These are phyloP conservation scores for Centrocercus urophasianus DNA, from an alignment of 2,113 vertebrate species.

Conservation along the genomic window DNA sequence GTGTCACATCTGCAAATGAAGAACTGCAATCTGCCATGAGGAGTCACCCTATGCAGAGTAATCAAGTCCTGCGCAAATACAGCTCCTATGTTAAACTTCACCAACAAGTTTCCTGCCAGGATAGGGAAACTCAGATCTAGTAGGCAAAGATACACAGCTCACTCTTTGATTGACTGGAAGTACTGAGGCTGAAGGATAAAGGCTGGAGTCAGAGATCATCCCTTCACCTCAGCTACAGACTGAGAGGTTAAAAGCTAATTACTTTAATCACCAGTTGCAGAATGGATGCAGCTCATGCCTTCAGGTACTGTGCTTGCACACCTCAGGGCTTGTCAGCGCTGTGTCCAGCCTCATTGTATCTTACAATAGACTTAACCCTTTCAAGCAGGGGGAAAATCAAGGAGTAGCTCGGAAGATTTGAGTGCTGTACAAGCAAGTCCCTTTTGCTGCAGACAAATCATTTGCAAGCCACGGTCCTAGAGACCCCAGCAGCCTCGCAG, in stretches of 20 bases:
- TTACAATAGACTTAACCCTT: not conserved
- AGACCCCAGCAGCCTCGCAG: not conserved
- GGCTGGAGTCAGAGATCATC: not conserved
- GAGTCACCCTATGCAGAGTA: not conserved
- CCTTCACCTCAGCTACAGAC: not conserved
- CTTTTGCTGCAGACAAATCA: not conserved
- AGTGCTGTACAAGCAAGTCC: not conserved
- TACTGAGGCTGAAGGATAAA: not conserved
- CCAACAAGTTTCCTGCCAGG: not conserved
- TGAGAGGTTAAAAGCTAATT: not conserved
- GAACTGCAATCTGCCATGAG: accelerated
- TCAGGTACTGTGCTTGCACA: accelerated
- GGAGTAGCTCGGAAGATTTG: not conserved
- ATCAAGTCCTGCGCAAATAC: not conserved
- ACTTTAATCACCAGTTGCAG: not conserved
- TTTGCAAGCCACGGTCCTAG: accelerated
- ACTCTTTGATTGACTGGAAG: not conserved
- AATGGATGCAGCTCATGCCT: not conserved
- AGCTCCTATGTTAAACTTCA: not conserved
- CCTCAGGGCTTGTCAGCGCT: not conserved
- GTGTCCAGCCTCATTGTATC: not conserved
- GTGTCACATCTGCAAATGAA: conserved; percentile 42
- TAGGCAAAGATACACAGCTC: not conserved
- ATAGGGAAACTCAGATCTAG: not conserved
- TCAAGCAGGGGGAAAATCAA: not conserved